phyloP scores from a whole-genome alignment of 2,888 invertebrate genomes.

The Syrista parreyssii region DNA sequence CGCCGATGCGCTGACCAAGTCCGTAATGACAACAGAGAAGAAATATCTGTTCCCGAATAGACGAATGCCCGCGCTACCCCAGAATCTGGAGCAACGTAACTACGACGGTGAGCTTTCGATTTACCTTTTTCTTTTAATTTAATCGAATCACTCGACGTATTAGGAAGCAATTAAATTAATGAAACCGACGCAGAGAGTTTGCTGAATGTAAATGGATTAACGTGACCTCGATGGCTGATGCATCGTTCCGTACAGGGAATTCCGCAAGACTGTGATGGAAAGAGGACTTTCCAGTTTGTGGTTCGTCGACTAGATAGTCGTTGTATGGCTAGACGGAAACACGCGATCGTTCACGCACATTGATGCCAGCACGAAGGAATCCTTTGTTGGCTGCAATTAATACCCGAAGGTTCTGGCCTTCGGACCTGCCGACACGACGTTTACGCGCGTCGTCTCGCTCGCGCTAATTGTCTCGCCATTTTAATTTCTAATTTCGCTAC shows the following conservation, averaged over 20 bases:
- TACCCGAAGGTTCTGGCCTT: neutral
- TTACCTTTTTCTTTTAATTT: neutral
- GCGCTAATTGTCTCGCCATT: neutral
- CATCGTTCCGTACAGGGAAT: neutral
- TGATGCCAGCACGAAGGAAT: neutral
- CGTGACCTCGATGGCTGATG: neutral
- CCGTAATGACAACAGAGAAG: slow-evolving; percentile 70
- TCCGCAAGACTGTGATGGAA: neutral
- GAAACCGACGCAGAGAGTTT: neutral
- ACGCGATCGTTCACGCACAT: neutral
- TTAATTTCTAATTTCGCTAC: slow-evolving; percentile 5
- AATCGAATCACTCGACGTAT: neutral
- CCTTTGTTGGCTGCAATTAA: neutral
- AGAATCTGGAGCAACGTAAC: slow-evolving; percentile 83
- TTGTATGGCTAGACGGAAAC: neutral
- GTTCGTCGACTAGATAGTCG: neutral
- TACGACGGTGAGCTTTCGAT: slow-evolving; percentile 79
- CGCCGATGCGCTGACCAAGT: slow-evolving; percentile 79
- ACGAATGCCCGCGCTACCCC: slow-evolving; percentile 68
- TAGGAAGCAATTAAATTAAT: neutral
- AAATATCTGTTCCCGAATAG: slow-evolving; percentile 51
- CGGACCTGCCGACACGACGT: neutral
- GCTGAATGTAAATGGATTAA: neutral
- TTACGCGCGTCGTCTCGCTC: neutral
- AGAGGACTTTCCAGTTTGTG: neutral